Percentiles rank a stretch among this genome's conserved stretches.
Conservation (phyloP, 2,797 vertebrate genomes). For the Chelon labrosus region DNA sequence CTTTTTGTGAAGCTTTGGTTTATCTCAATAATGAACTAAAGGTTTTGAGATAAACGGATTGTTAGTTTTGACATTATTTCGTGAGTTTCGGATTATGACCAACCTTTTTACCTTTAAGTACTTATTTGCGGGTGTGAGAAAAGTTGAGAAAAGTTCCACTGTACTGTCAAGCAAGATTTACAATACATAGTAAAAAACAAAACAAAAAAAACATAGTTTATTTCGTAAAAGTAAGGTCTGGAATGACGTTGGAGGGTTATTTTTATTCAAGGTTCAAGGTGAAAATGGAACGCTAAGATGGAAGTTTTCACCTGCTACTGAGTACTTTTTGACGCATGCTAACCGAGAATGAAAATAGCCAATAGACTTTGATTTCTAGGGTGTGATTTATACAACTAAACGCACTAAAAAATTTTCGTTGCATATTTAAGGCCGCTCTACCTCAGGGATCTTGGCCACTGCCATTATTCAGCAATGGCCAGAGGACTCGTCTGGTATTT, state of each 20-base stretch:
- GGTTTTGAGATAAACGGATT: neutral
- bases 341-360: neutral
- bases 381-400: conserved; percentile 12
- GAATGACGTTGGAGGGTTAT: neutral
- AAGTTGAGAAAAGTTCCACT: neutral
- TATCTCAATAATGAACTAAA: neutral
- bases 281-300: neutral
- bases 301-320: neutral
- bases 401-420: conserved; percentile 2
- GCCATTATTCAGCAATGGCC: conserved; percentile 43
- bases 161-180: neutral
- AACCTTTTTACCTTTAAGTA: no score
- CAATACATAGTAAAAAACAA: neutral
- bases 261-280: neutral
- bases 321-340: neutral
- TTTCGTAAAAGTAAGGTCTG: neutral
- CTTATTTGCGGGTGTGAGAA: neutral
- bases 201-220: neutral
- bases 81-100: no score
- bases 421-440: conserved; percentile 14
- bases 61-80: no score
- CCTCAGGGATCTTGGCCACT: conserved; percentile 15
- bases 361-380: conserved; percentile 1
- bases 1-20: neutral
- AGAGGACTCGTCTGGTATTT: conserved; percentile 42